Conservation (phyloP, 1,140 invertebrate species). For the Papilio glaucus region DNA sequence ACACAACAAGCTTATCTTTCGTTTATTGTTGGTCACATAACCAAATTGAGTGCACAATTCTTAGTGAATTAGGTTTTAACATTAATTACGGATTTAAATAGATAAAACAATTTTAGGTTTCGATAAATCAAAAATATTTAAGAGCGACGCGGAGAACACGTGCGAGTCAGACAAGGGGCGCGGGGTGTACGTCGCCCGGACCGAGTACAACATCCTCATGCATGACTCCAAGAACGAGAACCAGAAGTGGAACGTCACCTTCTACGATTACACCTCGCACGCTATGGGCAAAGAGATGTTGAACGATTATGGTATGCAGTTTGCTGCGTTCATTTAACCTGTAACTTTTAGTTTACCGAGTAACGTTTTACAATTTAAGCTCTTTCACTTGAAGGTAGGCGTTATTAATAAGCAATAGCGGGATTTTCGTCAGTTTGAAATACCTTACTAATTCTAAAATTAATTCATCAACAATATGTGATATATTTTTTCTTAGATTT, state of each 20-base stretch:
- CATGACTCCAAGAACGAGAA: constrained; percentile 91
- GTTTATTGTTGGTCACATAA: too few species aligned
- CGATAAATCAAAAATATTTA: constrained; percentile 76
- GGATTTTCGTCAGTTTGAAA: too few species aligned
- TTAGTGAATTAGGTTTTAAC: too few species aligned
- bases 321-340: constrained; percentile 27
- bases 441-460: too few species aligned
- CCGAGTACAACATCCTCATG: constrained; percentile 98
- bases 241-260: constrained; percentile 97
- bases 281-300: constrained; percentile 89
- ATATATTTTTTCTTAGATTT: too few species aligned
- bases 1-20: too few species aligned
- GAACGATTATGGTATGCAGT: constrained; percentile 94
- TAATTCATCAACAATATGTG: too few species aligned
- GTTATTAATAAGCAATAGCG: too few species aligned
- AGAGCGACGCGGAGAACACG: constrained; percentile 84
- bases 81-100: too few species aligned
- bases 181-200: constrained; percentile 91
- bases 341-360: background rate
- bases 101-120: constrained; percentile 59
- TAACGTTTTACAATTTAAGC: background rate
- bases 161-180: constrained; percentile 86
- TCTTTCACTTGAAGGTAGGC: too few species aligned
- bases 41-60: too few species aligned
- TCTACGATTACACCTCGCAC: constrained; percentile 92